Conservation (phyloP, 2,888 invertebrate genomes). For the Idaea straminata region DNA sequence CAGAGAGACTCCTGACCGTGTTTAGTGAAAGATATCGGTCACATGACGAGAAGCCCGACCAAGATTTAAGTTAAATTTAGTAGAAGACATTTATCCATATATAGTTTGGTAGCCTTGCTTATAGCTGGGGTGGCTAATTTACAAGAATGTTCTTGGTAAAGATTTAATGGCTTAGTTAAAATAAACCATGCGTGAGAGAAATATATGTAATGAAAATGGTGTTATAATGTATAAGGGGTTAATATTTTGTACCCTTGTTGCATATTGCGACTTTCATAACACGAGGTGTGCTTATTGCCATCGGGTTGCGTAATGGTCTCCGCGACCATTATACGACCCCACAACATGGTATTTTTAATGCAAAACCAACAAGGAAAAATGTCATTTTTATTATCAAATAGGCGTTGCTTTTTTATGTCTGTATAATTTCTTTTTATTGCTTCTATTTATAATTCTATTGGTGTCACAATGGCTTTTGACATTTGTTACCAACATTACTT, state of each 20-base stretch:
- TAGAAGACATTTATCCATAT: conserved; percentile 77
- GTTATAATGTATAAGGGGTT: conserved; percentile 40
- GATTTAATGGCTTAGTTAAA: conserved; percentile 43
- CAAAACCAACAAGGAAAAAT: conserved; percentile 65
- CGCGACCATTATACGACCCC: conserved; percentile 66
- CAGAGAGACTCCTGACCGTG: conserved; percentile 70
- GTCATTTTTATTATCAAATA: conserved; percentile 62
- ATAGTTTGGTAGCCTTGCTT: conserved; percentile 62
- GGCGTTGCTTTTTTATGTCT: conserved; percentile 58
- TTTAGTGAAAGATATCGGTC: conserved; percentile 72
- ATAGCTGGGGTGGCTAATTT: conserved; percentile 58
- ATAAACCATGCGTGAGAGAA: conserved; percentile 18
- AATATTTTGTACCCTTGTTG: conserved; percentile 44
- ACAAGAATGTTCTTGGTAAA: conserved; percentile 37
- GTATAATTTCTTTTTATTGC: conserved; percentile 62
- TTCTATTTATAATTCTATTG: conserved; percentile 60
- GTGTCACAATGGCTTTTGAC: conserved; percentile 38
- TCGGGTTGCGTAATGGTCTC: conserved; percentile 64
- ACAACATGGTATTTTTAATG: conserved; percentile 62
- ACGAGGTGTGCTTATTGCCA: conserved; percentile 65
- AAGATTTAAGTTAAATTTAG: conserved; percentile 76
- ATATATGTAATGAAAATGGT: conserved; percentile 14
- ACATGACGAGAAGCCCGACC: conserved; percentile 66
- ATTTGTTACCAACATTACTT: conserved; percentile 33
- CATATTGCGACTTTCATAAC: conserved; percentile 70